phyloP scores from a whole-genome alignment of 2,113 vertebrate species.

The Hippopotamus amphibius region DNA sequence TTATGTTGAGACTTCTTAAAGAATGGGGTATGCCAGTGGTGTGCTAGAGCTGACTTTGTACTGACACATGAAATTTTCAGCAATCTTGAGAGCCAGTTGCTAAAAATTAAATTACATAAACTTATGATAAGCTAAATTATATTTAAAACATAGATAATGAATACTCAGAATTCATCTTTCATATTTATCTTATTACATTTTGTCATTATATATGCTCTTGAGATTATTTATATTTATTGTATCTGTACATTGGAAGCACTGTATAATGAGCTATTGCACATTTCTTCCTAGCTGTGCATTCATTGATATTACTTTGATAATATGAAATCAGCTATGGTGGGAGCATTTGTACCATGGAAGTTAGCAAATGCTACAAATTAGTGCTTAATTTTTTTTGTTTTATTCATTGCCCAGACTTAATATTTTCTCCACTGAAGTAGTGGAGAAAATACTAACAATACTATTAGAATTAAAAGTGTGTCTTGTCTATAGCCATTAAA shows the following conservation, averaged over 20 bases:
- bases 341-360: not conserved
- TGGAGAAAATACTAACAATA: not conserved
- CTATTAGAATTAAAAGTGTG: not conserved
- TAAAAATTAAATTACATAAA: slow-evolving; percentile 24
- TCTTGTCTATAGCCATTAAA: not conserved
- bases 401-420: not conserved
- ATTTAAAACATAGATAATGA: not conserved
- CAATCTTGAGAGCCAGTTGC: not conserved
- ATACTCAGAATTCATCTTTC: not conserved
- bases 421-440: not conserved
- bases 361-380: not conserved
- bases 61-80: not conserved
- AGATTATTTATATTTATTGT: not conserved
- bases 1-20: not conserved
- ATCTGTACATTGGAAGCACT: not conserved
- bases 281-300: not conserved
- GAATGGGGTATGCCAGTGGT: not conserved
- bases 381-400: not conserved
- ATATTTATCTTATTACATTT: not conserved
- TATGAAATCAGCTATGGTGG: not conserved
- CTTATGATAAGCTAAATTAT: not conserved
- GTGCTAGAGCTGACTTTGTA: not conserved
- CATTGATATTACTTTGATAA: not conserved
- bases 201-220: not conserved
- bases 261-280: not conserved